Evolutionary conservation across 2,888 invertebrate genomes (phyloP).

Genomic region (Stenodema calcarata): DNA sequence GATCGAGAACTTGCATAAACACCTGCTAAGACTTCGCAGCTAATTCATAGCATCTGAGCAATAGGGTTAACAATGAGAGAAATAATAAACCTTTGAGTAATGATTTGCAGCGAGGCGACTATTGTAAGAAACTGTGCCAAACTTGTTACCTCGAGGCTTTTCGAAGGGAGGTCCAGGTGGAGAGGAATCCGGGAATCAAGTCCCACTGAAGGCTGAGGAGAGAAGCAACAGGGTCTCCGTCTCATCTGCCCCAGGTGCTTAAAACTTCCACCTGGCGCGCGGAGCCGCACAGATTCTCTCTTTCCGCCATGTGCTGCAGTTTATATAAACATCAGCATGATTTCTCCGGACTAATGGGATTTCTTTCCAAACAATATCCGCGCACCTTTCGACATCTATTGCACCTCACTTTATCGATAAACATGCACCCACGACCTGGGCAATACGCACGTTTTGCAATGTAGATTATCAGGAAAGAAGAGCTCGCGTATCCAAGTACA

Average conservation of each 20-base stretch:
- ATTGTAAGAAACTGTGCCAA: conserved; percentile 35
- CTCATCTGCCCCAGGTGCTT: conserved; percentile 44
- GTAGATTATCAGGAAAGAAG: too few species aligned
- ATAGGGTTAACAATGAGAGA: too few species aligned
- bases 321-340: conserved; percentile 39
- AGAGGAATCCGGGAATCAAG: conserved; percentile 10
- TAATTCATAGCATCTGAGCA: too few species aligned
- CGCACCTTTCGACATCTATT: neutral
- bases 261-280: conserved; percentile 32
- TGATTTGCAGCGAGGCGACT: too few species aligned
- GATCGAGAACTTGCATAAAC: too few species aligned
- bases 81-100: too few species aligned
- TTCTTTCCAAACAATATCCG: neutral
- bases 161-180: conserved; percentile 5
- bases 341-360: neutral
- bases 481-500: too few species aligned
- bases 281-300: conserved; percentile 41
- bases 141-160: neutral
- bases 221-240: neutral
- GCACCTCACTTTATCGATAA: neutral
- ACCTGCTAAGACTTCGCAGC: neutral
- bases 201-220: neutral
- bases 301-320: conserved; percentile 44
- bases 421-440: too few species aligned
- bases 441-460: too few species aligned